Conservation (phyloP, 2,797 vertebrate species). For the Helostoma temminkii region DNA sequence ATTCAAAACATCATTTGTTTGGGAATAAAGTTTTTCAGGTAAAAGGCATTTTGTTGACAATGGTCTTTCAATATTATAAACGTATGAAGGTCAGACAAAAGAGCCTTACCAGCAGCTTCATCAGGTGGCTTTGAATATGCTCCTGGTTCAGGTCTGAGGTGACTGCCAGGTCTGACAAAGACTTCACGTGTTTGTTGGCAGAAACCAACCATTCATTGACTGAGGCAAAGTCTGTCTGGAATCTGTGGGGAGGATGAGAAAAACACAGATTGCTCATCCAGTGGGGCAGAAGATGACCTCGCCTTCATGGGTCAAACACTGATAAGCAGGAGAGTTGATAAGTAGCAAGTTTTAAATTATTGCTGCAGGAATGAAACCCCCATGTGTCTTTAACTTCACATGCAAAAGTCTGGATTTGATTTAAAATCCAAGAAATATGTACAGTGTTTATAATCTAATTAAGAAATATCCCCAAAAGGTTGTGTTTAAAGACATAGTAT, state of each 20-base stretch:
- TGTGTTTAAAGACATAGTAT: too few species aligned
- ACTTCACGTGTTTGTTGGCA: conserved; percentile 84
- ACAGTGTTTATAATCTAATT: too few species aligned
- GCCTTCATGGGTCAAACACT: conserved; percentile 15
- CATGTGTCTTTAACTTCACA: neutral
- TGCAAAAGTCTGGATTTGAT: neutral
- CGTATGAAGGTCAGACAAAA: neutral
- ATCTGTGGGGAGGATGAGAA: conserved; percentile 82
- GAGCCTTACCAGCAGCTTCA: conserved; percentile 87
- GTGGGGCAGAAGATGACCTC: conserved; percentile 39
- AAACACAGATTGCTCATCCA: conserved; percentile 38
- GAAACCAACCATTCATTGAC: conserved; percentile 86
- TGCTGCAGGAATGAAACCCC: too few species aligned
- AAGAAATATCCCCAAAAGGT: too few species aligned
- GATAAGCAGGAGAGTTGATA: neutral
- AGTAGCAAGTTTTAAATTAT: neutral
- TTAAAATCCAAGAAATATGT: neutral
- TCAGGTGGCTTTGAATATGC: conserved; percentile 80
- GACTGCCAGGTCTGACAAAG: conserved; percentile 83
- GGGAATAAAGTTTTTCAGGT: too few species aligned
- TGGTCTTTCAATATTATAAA: too few species aligned
- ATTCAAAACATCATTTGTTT: too few species aligned
- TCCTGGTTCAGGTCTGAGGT: conserved; percentile 80
- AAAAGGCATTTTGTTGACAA: too few species aligned
- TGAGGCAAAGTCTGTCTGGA: conserved; percentile 82